Evolutionary conservation across 2,797 vertebrate genomes (phyloP).

Genomic region (Masticophis lateralis): DNA sequence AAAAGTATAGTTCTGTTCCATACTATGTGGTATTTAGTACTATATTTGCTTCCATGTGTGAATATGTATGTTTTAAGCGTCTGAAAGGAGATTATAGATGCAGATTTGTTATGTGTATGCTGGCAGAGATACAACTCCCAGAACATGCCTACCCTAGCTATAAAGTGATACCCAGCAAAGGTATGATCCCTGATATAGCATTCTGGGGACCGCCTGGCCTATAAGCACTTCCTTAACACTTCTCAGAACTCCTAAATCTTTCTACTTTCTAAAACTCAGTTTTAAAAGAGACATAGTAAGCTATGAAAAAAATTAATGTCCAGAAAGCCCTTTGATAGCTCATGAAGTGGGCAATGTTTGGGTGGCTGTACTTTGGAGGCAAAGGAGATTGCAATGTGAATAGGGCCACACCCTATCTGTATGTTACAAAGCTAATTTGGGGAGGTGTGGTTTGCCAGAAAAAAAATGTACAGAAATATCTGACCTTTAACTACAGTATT

Average conservation of each 20-base stretch:
- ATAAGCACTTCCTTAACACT: neutral
- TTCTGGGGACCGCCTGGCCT: neutral
- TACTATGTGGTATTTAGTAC: neutral
- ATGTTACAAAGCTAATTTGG: neutral
- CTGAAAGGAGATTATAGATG: neutral
- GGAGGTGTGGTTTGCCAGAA: neutral
- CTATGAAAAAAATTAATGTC: neutral
- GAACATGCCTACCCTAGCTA: neutral
- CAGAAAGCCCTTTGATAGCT: neutral
- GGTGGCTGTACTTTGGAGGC: neutral
- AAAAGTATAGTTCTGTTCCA: neutral
- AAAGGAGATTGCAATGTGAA: neutral
- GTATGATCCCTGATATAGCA: neutral
- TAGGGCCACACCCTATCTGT: neutral
- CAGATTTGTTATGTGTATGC: neutral
- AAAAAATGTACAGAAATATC: neutral
- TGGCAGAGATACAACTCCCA: neutral
- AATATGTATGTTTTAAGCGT: neutral
- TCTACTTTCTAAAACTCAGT: neutral
- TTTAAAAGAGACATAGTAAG: neutral
- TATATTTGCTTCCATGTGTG: neutral
- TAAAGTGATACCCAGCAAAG: neutral
- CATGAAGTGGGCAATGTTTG: neutral
- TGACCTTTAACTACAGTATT: neutral
- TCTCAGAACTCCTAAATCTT: neutral